These are phyloP conservation scores for Leucosticte australis DNA, from an alignment of 2,113 vertebrate species.

Conservation along the genomic window DNA sequence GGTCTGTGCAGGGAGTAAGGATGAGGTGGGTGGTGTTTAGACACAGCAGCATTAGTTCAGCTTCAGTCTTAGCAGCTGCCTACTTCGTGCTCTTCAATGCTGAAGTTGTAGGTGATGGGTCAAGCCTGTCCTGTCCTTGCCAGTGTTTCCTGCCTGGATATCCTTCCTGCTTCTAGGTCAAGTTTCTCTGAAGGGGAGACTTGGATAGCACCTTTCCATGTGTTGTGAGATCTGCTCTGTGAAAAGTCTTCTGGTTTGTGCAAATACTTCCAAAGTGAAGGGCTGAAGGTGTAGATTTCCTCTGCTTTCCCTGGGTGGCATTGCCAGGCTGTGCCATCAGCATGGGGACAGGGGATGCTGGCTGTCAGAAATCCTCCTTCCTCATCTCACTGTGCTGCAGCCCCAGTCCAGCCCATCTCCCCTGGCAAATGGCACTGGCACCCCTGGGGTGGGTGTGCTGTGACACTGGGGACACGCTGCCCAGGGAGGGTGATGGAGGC, in stretches of 20 bases:
- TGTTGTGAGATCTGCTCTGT: neutral
- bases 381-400: rapidly evolving
- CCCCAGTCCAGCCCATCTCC: neutral
- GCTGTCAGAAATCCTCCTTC: neutral
- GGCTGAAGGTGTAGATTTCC: neutral
- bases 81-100: neutral
- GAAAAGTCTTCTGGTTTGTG: neutral
- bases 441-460: neutral
- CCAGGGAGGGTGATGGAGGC: neutral
- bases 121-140: neutral
- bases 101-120: neutral
- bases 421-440: neutral
- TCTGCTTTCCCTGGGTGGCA: neutral
- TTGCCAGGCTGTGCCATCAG: neutral
- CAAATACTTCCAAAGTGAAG: neutral
- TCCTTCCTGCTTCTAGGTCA: neutral
- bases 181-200: neutral
- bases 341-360: neutral
- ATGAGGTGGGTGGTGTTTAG: neutral
- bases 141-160: neutral
- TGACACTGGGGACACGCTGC: neutral
- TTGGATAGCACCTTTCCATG: rapidly evolving
- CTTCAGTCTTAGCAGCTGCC: neutral
- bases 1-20: neutral
- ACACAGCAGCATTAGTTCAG: neutral